A percentile compares a stretch with the other conserved stretches of the same genome.
Conservation (phyloP, 1,140 invertebrate genomes). For the Armadillidium nasatum region DNA sequence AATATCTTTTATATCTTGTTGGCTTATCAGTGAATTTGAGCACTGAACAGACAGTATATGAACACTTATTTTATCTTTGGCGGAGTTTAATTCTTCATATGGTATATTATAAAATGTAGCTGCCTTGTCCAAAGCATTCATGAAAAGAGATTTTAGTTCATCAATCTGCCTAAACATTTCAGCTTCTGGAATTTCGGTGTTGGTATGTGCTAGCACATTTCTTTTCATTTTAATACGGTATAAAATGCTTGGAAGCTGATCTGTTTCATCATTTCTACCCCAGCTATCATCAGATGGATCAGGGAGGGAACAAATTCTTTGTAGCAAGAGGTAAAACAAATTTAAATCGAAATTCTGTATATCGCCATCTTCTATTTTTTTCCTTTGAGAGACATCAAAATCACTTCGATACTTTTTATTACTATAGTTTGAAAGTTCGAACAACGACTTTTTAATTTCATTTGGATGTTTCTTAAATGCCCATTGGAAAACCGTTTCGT, state of each 20-base stretch:
- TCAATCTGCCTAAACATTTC: neutral
- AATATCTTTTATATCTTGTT: neutral
- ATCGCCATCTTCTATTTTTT: neutral
- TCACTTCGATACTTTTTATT: neutral
- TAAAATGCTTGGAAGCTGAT: neutral
- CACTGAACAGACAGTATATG: neutral
- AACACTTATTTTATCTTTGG: neutral
- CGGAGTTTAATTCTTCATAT: neutral
- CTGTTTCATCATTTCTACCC: no score
- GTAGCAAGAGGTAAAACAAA: neutral
- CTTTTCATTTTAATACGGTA: slow-evolving; percentile 1
- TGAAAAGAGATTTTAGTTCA: neutral
- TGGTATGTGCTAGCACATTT: neutral
- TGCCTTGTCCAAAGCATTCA: neutral
- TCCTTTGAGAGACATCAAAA: neutral
- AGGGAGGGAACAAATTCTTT: neutral
- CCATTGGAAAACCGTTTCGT: neutral
- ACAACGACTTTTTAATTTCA: neutral
- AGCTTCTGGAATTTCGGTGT: neutral
- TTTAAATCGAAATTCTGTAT: neutral
- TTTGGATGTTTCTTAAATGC: neutral
- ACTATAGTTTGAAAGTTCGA: neutral
- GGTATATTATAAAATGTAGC: neutral
- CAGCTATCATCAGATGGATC: neutral
- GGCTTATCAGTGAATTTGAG: neutral